A percentile compares a stretch with the other conserved stretches of the same genome.
Evolutionary conservation across 2,888 invertebrate species (phyloP).

Genomic region (Drosophila mayaguana): DNA sequence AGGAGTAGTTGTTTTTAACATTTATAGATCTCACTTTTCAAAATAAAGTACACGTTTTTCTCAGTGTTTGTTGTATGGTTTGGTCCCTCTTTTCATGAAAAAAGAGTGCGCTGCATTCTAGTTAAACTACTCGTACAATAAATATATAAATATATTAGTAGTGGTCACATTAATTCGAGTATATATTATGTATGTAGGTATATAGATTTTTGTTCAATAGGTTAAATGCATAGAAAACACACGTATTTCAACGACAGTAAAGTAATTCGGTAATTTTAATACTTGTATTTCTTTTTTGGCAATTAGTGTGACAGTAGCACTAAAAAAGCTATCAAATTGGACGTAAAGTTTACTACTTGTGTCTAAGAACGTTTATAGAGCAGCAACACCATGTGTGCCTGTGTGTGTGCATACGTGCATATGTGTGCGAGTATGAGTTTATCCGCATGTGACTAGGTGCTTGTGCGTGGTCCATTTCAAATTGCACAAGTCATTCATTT

Average conservation of each 20-base stretch:
- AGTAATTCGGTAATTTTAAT: constrained; percentile 66
- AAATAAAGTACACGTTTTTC: constrained; percentile 74
- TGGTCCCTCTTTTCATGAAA: constrained; percentile 79
- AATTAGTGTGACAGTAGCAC: constrained; percentile 62
- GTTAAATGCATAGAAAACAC: constrained; percentile 68
- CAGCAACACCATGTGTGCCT: constrained; percentile 9
- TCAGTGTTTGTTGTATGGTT: constrained; percentile 52
- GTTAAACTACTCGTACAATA: constrained; percentile 58
- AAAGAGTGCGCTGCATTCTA: constrained; percentile 76
- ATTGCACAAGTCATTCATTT: constrained; percentile 52
- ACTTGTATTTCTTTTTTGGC: constrained; percentile 29
- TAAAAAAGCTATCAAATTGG: constrained; percentile 61
- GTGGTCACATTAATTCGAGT: constrained; percentile 67
- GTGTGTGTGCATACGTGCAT: constrained; percentile 1
- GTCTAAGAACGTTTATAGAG: constrained; percentile 21
- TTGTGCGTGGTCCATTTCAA: constrained; percentile 32
- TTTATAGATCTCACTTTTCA: constrained; percentile 66
- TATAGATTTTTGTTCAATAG: constrained; percentile 60
- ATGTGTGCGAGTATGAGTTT: constrained; percentile 3
- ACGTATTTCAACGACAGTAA: constrained; percentile 58
- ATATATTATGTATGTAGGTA: constrained; percentile 50
- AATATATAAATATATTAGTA: constrained; percentile 50
- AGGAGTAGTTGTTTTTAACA: constrained; percentile 56
- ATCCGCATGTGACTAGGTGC: constrained; percentile 4
- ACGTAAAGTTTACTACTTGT: constrained; percentile 59